Evolutionary conservation across 2,888 invertebrate species (phyloP), one percentile per base, ranked within the genome.

Genomic region (Melieria picta): DNA sequence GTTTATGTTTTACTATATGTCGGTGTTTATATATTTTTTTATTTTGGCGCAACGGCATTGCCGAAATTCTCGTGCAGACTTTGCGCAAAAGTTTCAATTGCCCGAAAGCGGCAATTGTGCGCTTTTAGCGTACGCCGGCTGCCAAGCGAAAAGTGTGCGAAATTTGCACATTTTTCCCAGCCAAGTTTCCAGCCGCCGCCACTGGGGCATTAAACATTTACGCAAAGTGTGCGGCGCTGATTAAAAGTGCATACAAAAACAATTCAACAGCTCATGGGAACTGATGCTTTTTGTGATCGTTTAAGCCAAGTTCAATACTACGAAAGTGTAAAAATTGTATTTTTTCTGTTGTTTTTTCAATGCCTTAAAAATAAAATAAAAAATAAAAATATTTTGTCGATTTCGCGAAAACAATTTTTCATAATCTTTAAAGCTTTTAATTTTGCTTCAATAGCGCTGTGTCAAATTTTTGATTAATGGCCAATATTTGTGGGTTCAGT

Each of bases 381-480:
- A n/a, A n/a, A n/a, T n/a, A n/a, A n/a, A n/a, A n/a, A n/a, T n/a
- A n/a, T 52, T 52, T 52, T 52, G n/a, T 52, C n/a, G 4, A n/a
- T n/a, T 52, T 7, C 30, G 30, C 30, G 30, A 30, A 30, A 30
- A 30, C 30, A 30, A 30, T 30, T 30, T 30, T 30, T 30, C 30
- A 30, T 30, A 30, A 30, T 30, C 30, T 30, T 30, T 30, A 30
- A 30, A 30, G 7, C 5, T 68, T 56, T 46, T 62, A 61, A 9
- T 13, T 47, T 9, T 46, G 42, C 7, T 30, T 69, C 9, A 13
- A 16, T 42, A 69, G 56, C 46, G 56, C 42, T 62, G 5, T 69
- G 47, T 10, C 42, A 61, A 69, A 69, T 62, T 61, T n/a, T 69
- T 69, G 69, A 69, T 69, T 69, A 56, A 69, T 69, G n/a, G 42